Conservation (phyloP, 2,888 invertebrate species). For the Tiliacea citrago region DNA sequence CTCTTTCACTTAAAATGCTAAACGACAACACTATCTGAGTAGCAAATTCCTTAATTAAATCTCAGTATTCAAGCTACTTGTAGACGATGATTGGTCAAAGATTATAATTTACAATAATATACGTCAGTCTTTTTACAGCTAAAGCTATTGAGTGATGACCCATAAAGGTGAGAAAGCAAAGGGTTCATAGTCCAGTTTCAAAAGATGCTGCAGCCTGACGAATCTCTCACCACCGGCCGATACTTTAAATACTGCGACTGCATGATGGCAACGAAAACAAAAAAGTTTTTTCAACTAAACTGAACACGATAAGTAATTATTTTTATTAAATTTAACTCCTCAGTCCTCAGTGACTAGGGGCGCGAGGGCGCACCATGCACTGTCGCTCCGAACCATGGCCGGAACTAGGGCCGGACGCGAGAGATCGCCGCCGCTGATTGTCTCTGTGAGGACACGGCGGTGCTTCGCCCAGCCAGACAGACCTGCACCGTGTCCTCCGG, state of each 20-base stretch:
- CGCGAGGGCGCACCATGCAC: no score
- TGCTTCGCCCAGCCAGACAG: no score
- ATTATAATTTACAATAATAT: background rate
- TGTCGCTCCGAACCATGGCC: no score
- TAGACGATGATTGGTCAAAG: background rate
- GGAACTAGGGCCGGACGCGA: no score
- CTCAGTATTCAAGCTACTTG: background rate
- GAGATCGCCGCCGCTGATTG: no score
- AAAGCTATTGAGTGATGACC: background rate
- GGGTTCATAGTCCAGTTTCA: background rate
- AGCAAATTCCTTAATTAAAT: constrained; percentile 8
- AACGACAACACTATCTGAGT: constrained; percentile 3
- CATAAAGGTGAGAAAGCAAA: background rate
- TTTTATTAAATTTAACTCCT: no score
- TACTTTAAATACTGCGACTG: background rate
- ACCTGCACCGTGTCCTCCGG: no score
- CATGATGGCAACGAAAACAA: background rate
- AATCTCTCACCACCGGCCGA: background rate
- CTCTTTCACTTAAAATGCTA: constrained; percentile 12
- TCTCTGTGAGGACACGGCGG: no score
- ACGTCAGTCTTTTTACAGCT: background rate
- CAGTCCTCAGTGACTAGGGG: no score
- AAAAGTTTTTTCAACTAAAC: no score
- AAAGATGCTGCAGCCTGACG: background rate
- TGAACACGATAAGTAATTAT: no score